Conservation (phyloP, 2,888 invertebrate species). For the Drosophila borborema region DNA sequence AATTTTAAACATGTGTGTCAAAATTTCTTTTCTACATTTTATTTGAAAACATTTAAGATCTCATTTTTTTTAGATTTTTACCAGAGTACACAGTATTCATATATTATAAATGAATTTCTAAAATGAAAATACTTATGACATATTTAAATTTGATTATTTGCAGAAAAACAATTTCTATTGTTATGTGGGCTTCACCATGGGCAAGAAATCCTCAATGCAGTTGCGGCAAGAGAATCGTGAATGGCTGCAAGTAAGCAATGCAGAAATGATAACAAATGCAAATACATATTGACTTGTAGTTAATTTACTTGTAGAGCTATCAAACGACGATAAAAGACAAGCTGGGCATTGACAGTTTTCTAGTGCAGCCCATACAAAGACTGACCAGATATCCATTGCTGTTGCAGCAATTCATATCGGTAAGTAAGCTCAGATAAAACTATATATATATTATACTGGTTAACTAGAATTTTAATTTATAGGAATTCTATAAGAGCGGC, state of each 20-base stretch:
- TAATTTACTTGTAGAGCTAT: slow-evolving; percentile 55
- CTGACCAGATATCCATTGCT: slow-evolving; percentile 85
- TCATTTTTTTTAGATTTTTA: neutral
- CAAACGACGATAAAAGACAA: slow-evolving; percentile 84
- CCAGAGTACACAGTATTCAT: neutral
- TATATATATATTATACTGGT: neutral
- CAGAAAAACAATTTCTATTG: slow-evolving; percentile 84
- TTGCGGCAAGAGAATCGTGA: slow-evolving; percentile 82
- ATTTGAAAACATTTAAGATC: neutral
- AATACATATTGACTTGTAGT: neutral
- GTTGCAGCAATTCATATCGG: slow-evolving; percentile 84
- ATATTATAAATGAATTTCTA: neutral
- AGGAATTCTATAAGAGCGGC: slow-evolving; percentile 83
- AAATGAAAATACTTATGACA: neutral
- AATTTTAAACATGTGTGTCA: slow-evolving; percentile 32
- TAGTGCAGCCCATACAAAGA: slow-evolving; percentile 85
- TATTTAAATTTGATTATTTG: slow-evolving; percentile 36
- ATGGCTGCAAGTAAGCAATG: slow-evolving; percentile 78
- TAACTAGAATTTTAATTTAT: neutral
- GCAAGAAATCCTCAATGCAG: slow-evolving; percentile 83
- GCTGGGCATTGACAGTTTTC: slow-evolving; percentile 85
- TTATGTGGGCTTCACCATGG: slow-evolving; percentile 85
- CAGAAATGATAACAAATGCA: neutral
- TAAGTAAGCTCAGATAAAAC: slow-evolving; percentile 43
- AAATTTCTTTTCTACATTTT: slow-evolving; percentile 6